phyloP scores from a whole-genome alignment of 2,888 invertebrate species.

The Harpalus rufipes region DNA sequence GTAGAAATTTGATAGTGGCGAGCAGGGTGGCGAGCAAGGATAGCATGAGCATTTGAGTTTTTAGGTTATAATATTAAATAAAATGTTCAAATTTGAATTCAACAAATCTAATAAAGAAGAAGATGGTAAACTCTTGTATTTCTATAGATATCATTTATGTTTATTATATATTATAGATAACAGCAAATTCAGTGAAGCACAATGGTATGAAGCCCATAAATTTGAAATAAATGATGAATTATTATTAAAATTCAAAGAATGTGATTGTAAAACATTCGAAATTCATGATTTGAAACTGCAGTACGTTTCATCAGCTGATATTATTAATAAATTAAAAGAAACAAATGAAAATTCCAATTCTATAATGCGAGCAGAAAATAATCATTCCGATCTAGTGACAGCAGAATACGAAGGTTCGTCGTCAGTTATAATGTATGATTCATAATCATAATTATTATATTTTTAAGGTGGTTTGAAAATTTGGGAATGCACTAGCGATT shows the following conservation, averaged over 20 bases:
- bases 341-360: constrained; percentile 74
- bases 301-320: constrained; percentile 77
- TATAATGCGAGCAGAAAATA: constrained; percentile 80
- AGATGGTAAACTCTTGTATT: constrained; percentile 34
- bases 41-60: no score
- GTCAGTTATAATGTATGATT: background rate
- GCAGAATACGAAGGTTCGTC: constrained; percentile 88
- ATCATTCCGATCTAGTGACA: constrained; percentile 86
- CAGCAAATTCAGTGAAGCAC: background rate
- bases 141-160: background rate
- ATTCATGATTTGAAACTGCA: constrained; percentile 78
- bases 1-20: no score
- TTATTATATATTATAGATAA: constrained; percentile 20
- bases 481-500: constrained; percentile 96
- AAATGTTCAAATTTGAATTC: constrained; percentile 62
- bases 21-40: no score
- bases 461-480: constrained; percentile 93
- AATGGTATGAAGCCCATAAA: constrained; percentile 59
- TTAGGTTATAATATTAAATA: background rate
- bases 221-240: constrained; percentile 14
- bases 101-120: constrained; percentile 28
- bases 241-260: constrained; percentile 15
- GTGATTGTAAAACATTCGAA: constrained; percentile 71
- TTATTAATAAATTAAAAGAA: constrained; percentile 73
- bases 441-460: constrained; percentile 14